Base-by-base conservation (phyloP, 1,140 invertebrate genomes). In the Zaprionus inermis region DNA sequence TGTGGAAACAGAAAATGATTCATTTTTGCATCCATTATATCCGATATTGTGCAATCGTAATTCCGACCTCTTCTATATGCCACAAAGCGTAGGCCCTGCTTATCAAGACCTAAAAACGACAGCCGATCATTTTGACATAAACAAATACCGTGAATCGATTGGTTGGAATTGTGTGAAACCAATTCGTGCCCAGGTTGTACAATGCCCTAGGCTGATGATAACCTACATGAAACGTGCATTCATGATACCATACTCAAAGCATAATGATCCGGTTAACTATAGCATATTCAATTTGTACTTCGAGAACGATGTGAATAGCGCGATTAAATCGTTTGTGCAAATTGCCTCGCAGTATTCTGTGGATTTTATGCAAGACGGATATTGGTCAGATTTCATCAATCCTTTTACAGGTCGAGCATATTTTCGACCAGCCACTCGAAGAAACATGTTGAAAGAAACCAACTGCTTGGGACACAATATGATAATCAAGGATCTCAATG, bases 321-420 rank as follows among this genome's bases (percentile, higher is more conserved):
- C 84, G 16, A 66, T 89, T 5, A 74, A 78, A 3, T 55, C 61
- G 3, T 89, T 89, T n/a, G 55, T 89, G 0, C 32, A 70, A 0
- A 58, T 84, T 3, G 84, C 80, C 1, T 46, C 46, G 2, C 36
- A 58, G 20, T 75, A 76, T 41, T 68, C 68, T 0, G 16, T 41
- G 2, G 57, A 80, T 5, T 71, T 89, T 2, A 57, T 73, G 34
- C 9, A 69, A 7, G 55, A 69, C 5, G 84, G 84, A 12, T 89
- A 72, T 46, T 89, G 84, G 84, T 70, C 81, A 10, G 84, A 89
- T 36, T 89, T 89, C 56, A 18, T 89, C 7, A 89, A 89, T 54
- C 84, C 84, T 6, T 54, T 78, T 11, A 84, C 85, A 5, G 84
- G 84, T 5, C 78, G 80, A 0, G 77, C 78, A 9, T 74, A 81